These are phyloP conservation scores for Xestobium rufovillosum DNA, from an alignment of 2,888 invertebrate species.

Conservation along the genomic window DNA sequence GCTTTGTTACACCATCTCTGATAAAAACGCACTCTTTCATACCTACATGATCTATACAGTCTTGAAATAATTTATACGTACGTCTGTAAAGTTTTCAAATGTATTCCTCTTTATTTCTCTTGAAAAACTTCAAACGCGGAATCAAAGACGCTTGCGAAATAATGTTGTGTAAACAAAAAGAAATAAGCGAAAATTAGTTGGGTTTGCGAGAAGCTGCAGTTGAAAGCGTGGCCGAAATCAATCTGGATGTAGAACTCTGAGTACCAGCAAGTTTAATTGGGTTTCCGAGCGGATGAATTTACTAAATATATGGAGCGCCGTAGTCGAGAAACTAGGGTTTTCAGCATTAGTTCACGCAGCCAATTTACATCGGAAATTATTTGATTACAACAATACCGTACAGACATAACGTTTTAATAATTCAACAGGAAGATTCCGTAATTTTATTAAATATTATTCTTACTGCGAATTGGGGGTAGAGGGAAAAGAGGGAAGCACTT, in stretches of 20 bases:
- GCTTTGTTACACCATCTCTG: too few relatives aligned
- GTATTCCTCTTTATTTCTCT: too few relatives aligned
- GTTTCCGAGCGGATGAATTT: constrained; percentile 18
- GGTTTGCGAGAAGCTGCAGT: too few relatives aligned
- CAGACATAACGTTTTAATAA: not conserved
- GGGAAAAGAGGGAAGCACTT: constrained; percentile 25
- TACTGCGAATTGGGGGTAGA: constrained; percentile 8
- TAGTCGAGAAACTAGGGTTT: not conserved
- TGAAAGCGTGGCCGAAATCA: too few relatives aligned
- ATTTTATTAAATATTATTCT: constrained; percentile 1
- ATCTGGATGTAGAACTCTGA: constrained; percentile 5
- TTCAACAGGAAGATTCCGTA: not conserved
- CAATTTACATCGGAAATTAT: not conserved
- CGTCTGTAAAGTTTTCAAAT: too few relatives aligned
- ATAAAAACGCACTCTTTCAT: too few relatives aligned
- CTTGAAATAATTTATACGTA: too few relatives aligned
- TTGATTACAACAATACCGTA: not conserved
- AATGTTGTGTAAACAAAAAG: too few relatives aligned
- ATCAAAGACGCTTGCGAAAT: too few relatives aligned
- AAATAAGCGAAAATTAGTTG: too few relatives aligned
- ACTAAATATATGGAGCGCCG: constrained; percentile 12
- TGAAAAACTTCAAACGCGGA: too few relatives aligned
- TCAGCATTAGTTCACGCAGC: constrained; percentile 1
- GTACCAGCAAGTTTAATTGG: constrained; percentile 21
- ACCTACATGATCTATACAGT: too few relatives aligned